Evolutionary conservation across 2,113 vertebrate species (phyloP), one percentile per base, ranked within the genome.

Genomic region (Daboia siamensis): DNA sequence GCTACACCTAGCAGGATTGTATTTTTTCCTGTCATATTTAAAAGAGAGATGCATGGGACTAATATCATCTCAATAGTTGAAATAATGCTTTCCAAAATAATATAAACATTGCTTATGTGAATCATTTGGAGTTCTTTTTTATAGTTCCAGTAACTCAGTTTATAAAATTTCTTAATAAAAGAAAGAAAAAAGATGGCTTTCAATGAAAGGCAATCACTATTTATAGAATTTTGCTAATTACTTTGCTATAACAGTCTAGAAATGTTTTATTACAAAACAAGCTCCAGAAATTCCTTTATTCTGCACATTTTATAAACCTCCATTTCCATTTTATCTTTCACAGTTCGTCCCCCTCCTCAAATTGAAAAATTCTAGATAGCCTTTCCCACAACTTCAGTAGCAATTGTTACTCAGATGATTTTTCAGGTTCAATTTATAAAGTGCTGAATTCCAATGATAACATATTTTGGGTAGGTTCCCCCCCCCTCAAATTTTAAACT

Each of bases 401-500:
- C 86, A 74, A 39, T 89, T 46, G 26, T 89, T 92, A 89, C 29
- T 59, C 87, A 85, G 39, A 89, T 57, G 85, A 55, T 89, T 89
- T 85, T 57, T 89, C 87, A 89, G 12, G 4, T 85, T 89, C 64
- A 92, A 84, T 89, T 80, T 88, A 74, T 88, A 88, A 74, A 59
- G 59, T 92, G 59, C 46, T 85, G 89, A 89, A 59, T 92, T 61
- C 87, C 44, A 89, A 17, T 21, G 21, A 89, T 92, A 44, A 33
- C 21, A 89, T 92, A 55, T 92, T 88, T 92, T 74, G 74, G 26
- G 61, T 74, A 88, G 20, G 52, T 92, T 20, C 26, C 17, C 44
- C 21, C 7, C 39, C 46, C 33, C 12, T 26, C 15, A 21, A 59
- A 89, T 89, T 89, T 26, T 44, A 89, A 74, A 33, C n/a, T 88